phyloP scores from a whole-genome alignment of 2,113 vertebrate species.

The Choloepus hoffmanni region DNA sequence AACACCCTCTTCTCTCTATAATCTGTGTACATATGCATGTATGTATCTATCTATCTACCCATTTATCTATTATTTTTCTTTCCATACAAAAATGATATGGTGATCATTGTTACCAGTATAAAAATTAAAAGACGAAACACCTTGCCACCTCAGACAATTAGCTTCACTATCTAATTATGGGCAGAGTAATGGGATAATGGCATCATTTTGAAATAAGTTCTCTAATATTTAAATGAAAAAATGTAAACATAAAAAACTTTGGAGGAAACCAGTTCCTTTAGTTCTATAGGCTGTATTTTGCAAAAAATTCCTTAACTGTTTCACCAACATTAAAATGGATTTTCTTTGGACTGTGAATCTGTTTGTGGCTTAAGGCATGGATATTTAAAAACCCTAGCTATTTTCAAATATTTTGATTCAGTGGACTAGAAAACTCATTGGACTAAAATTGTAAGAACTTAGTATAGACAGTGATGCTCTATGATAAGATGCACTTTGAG shows the following conservation, averaged over 20 bases:
- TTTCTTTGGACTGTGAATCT: background rate
- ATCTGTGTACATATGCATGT: too few relatives aligned
- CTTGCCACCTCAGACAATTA: background rate
- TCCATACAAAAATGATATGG: background rate
- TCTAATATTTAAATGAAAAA: slow-evolving; percentile 2
- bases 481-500: background rate
- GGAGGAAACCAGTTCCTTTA: slow-evolving; percentile 4
- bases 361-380: background rate
- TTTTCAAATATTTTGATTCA: slow-evolving; percentile 20
- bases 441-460: background rate
- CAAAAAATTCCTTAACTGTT: background rate
- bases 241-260: background rate
- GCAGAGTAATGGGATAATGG: background rate
- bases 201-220: background rate
- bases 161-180: background rate
- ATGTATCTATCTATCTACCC: too few relatives aligned
- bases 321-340: background rate
- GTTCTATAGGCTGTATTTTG: background rate
- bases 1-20: background rate
- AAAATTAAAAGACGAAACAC: too few relatives aligned
- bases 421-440: background rate
- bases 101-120: background rate
- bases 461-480: background rate
- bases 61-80: background rate
- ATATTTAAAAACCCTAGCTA: background rate